phyloP scores from a whole-genome alignment of 1,140 invertebrate species.

The Brachionus rotundiformis region DNA sequence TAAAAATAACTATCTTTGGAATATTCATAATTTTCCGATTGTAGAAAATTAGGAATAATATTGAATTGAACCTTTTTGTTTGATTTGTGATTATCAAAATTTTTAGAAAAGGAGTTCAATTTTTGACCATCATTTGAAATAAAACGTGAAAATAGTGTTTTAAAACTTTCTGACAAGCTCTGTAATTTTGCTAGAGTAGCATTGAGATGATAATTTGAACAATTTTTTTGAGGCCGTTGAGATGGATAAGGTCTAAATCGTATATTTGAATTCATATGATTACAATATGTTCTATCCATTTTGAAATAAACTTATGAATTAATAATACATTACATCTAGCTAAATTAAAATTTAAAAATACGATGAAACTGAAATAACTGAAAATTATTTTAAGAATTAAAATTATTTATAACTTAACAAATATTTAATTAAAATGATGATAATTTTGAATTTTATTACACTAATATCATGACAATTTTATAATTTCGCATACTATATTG shows the following conservation, averaged over 20 bases:
- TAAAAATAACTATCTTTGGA: not conserved
- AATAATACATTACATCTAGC: too few relatives aligned
- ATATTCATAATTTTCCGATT: not conserved
- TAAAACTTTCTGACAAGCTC: not conserved
- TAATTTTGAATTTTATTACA: too few relatives aligned
- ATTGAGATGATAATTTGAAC: not conserved
- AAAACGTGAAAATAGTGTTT: not conserved
- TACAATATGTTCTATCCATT: too few relatives aligned
- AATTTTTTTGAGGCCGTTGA: not conserved
- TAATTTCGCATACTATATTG: too few relatives aligned
- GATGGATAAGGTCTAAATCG: not conserved
- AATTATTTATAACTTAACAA: too few relatives aligned
- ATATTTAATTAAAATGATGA: too few relatives aligned
- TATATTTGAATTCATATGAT: not conserved
- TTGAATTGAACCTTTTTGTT: constrained; percentile 17
- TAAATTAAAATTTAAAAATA: too few relatives aligned
- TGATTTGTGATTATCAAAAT: not conserved
- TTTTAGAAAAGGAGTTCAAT: not conserved
- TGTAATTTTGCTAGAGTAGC: not conserved
- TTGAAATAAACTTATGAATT: too few relatives aligned
- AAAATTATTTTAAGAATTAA: too few relatives aligned
- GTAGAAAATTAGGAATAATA: not conserved
- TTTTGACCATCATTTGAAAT: not conserved
- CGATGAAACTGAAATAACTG: too few relatives aligned
- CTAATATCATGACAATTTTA: too few relatives aligned